These are phyloP conservation scores for Drosophila quadrilineata DNA, from an alignment of 1,140 invertebrate species.

Conservation along the genomic window DNA sequence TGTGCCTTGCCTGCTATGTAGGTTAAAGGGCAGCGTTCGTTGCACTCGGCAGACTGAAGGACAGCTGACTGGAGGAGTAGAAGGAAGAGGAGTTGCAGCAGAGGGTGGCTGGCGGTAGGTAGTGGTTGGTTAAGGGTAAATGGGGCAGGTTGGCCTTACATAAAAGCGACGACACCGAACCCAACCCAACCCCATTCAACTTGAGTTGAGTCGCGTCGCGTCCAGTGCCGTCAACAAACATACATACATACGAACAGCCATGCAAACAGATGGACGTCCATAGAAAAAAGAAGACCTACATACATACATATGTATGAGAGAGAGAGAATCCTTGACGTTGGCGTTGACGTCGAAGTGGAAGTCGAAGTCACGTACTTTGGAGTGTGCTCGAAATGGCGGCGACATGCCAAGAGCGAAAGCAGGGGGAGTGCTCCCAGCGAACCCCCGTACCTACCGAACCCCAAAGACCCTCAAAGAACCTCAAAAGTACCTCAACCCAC, in stretches of 20 bases:
- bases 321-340: slow-evolving; percentile 23
- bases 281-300: too few species aligned
- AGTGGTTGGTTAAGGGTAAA: too few species aligned
- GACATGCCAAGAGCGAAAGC: neutral
- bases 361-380: slow-evolving; percentile 59
- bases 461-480: too few species aligned
- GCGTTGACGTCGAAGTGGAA: slow-evolving; percentile 33
- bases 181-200: slow-evolving; percentile 7
- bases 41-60: slow-evolving; percentile 72
- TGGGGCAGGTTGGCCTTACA: slow-evolving; percentile 51
- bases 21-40: slow-evolving; percentile 74
- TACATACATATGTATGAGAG: too few species aligned
- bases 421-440: neutral
- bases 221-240: too few species aligned
- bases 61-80: slow-evolving; percentile 18
- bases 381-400: slow-evolving; percentile 50
- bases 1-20: too few species aligned
- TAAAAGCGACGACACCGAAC: slow-evolving; percentile 20
- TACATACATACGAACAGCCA: neutral
- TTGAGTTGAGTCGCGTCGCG: neutral
- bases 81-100: neutral
- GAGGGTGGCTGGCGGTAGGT: neutral
- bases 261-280: too few species aligned
- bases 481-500: too few species aligned
- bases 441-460: neutral